Percentiles rank a stretch among this genome's conserved stretches.
Evolutionary conservation across 2,113 vertebrate species (phyloP).

Genomic region (Brachyhypopomus occidentalis): DNA sequence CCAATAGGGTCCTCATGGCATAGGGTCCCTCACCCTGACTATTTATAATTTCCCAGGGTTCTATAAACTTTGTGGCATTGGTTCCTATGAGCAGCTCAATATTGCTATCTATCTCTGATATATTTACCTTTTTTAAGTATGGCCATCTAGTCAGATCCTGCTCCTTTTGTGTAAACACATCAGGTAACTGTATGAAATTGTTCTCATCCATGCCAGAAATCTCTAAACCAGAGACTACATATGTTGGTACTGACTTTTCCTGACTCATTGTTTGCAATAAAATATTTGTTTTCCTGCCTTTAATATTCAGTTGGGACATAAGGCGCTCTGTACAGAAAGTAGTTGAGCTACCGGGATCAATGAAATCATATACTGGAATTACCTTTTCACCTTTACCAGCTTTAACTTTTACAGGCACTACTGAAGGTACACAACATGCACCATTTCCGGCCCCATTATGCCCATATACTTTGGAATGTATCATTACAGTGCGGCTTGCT

Average conservation of each 20-base stretch:
- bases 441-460: slow-evolving; percentile 18
- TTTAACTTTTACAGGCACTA: slow-evolving; percentile 34
- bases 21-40: slow-evolving; percentile 22
- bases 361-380: slow-evolving; percentile 4
- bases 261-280: slow-evolving; percentile 11
- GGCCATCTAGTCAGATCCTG: not conserved
- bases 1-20: slow-evolving; percentile 13
- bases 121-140: slow-evolving; percentile 1
- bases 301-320: slow-evolving; percentile 12
- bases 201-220: slow-evolving; percentile 5
- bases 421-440: slow-evolving; percentile 12
- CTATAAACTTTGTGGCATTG: not conserved
- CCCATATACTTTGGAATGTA: slow-evolving; percentile 25
- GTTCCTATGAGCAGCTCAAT: slow-evolving; percentile 10
- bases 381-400: slow-evolving; percentile 3
- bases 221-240: slow-evolving; percentile 9
- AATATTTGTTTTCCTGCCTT: slow-evolving; percentile 8
- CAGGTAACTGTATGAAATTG: slow-evolving; percentile 22
- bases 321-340: slow-evolving; percentile 11
- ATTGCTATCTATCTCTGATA: slow-evolving; percentile 12
- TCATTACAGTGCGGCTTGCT: not conserved
- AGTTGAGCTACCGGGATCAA: not conserved
- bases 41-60: slow-evolving; percentile 22
- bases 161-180: slow-evolving; percentile 11
- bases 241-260: slow-evolving; percentile 7